Conservation (phyloP, 2,113 vertebrate species). For the Platysteira castanea region DNA sequence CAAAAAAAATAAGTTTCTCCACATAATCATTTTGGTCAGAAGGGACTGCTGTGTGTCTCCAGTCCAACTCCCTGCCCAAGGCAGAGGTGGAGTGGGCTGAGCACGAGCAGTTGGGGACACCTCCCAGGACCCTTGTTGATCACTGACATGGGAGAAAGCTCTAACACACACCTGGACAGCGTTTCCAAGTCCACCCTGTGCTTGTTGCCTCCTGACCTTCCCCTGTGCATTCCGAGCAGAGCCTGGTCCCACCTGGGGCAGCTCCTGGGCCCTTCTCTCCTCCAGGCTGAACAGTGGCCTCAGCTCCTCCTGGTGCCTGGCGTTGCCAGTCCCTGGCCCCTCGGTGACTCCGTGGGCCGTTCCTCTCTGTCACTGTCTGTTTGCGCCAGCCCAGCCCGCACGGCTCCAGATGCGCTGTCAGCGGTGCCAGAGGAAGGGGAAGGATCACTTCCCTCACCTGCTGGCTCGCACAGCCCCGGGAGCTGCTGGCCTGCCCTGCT, state of each 20-base stretch:
- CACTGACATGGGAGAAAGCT: fast-evolving
- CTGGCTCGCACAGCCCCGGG: background rate
- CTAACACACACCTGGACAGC: fast-evolving
- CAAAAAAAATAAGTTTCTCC: background rate
- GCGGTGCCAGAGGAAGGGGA: background rate
- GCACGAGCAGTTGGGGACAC: background rate
- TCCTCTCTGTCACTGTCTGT: background rate
- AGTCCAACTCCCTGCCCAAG: background rate
- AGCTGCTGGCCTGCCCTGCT: background rate
- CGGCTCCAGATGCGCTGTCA: background rate
- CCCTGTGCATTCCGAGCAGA: background rate
- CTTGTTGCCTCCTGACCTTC: background rate
- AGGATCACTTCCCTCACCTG: background rate
- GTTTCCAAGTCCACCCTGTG: background rate
- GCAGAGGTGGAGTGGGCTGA: background rate
- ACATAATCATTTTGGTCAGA: background rate
- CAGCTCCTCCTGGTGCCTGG: fast-evolving
- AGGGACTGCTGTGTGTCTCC: background rate
- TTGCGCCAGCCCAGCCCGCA: background rate
- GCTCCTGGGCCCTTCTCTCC: too few relatives aligned
- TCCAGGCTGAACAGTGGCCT: fast-evolving
- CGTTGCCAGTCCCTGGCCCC: background rate
- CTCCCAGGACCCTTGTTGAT: background rate
- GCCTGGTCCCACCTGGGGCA: background rate
- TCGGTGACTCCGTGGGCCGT: fast-evolving